Base-by-base conservation (phyloP, 2,888 invertebrate species). In the Stenodera caucasica region DNA sequence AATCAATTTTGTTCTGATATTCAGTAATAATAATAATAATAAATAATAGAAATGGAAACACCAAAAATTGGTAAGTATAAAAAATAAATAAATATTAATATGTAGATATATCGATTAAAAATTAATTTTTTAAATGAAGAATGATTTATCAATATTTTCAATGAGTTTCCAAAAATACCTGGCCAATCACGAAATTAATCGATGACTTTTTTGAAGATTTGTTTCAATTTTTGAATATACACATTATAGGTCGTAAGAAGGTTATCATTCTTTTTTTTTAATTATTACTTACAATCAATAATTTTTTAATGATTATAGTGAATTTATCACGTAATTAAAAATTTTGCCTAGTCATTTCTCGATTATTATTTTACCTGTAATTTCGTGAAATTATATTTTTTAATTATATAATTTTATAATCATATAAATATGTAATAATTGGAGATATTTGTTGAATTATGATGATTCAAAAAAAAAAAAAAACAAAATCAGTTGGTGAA, bases 221-320 rank as follows among this genome's bases (percentile, higher is more conserved):
- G 3, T 33, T 2, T 2, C 2, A 21, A 12, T 45, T 45, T 45
- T 21, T 45, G 12, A 37, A 18, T 21, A 12, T 21, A 12, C 45
- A 11, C 7, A n/a, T n/a, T 15, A 23, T 37, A 49, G 50, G 56
- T 49, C 50, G 23, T 32, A 23, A 21, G 18, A 35, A 56, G 56
- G 56, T 56, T 56, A 56, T 56, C 56, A 30, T 18, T 32, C 4
- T 1, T 45, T 33, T 5, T 45, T 45, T 3, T 45, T 21, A 9
- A 9, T 18, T 8, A 9, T 18, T 40, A 11, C 2, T 21, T 45
- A 21, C 12, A 21, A 45, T 45, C 45, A 45, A 21, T 18, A 18
- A 18, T 18, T 40, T 18, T 5, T 4, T 26, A 26, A 7, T 30
- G 49, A 29, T 32, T 14, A n/a, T 52, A 14, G 8, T 12, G 1